A percentile compares a stretch with the other conserved stretches of the same genome.
Conservation (phyloP, 2,113 vertebrate genomes). For the Rutilus rutilus region DNA sequence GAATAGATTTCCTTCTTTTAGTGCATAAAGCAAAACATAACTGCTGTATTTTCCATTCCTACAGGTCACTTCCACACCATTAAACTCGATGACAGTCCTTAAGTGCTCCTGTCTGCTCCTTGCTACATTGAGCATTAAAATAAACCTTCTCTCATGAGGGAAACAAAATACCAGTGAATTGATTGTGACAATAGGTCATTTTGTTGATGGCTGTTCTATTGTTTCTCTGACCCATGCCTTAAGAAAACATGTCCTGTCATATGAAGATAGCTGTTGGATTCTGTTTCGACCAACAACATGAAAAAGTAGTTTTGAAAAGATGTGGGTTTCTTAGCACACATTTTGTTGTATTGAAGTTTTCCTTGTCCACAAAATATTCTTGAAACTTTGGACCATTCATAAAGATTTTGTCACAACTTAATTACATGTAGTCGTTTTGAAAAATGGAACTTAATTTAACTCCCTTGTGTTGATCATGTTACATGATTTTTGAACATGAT, state of each 20-base stretch:
- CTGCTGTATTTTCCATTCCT: slow-evolving; percentile 35
- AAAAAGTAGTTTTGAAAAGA: neutral
- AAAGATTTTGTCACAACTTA: neutral
- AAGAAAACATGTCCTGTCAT: slow-evolving; percentile 8
- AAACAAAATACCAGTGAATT: neutral
- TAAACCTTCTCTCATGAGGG: neutral
- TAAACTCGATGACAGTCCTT: slow-evolving; percentile 15
- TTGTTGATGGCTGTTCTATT: neutral
- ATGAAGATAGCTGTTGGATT: neutral
- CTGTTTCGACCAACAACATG: neutral
- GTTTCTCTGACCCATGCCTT: neutral
- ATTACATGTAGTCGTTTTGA: neutral
- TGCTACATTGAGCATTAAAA: neutral
- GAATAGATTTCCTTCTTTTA: slow-evolving; percentile 48
- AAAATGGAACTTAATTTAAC: neutral
- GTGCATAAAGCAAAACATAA: slow-evolving; percentile 28
- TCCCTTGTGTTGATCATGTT: neutral
- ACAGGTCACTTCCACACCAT: slow-evolving; percentile 52
- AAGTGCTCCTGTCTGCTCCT: slow-evolving; percentile 5
- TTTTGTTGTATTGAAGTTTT: neutral
- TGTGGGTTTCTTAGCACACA: neutral
- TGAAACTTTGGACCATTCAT: neutral
- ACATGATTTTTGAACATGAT: too few relatives aligned
- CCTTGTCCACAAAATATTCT: neutral
- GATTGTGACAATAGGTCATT: neutral